A percentile compares a stretch with the other conserved stretches of the same genome.
Conservation (phyloP, 2,888 invertebrate species). For the Crematogaster levior region DNA sequence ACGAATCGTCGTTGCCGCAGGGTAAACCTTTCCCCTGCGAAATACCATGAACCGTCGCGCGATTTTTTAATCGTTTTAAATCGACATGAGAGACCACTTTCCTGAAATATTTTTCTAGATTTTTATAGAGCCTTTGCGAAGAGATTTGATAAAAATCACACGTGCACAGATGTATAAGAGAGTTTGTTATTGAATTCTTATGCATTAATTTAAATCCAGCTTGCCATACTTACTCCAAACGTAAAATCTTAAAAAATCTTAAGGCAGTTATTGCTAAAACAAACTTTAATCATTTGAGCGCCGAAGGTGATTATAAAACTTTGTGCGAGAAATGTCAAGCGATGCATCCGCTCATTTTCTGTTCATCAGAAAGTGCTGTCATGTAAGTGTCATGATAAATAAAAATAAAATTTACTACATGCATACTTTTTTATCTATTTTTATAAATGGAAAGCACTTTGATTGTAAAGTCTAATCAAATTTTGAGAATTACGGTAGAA, state of each 20-base stretch:
- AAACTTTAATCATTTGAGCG: background rate
- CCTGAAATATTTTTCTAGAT: background rate
- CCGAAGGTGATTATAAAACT: background rate
- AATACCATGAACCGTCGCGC: slow-evolving; percentile 73
- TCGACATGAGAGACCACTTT: background rate
- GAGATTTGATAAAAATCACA: background rate
- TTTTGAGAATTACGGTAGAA: background rate
- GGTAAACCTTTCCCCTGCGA: slow-evolving; percentile 64
- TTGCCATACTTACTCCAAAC: background rate
- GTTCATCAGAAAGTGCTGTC: background rate
- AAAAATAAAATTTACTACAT: background rate
- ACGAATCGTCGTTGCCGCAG: slow-evolving; percentile 69
- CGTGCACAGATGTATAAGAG: background rate
- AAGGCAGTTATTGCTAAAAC: background rate
- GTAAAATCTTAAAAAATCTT: background rate
- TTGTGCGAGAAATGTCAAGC: background rate
- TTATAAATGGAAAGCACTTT: background rate
- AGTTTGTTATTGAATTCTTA: background rate
- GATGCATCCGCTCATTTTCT: background rate
- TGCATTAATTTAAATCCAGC: background rate
- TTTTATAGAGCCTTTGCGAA: background rate
- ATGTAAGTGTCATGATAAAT: background rate
- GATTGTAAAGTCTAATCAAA: background rate
- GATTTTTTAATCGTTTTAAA: slow-evolving; percentile 73
- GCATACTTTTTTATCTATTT: background rate